phyloP scores from a whole-genome alignment of 2,113 vertebrate species.

The Nannospalax galili region DNA sequence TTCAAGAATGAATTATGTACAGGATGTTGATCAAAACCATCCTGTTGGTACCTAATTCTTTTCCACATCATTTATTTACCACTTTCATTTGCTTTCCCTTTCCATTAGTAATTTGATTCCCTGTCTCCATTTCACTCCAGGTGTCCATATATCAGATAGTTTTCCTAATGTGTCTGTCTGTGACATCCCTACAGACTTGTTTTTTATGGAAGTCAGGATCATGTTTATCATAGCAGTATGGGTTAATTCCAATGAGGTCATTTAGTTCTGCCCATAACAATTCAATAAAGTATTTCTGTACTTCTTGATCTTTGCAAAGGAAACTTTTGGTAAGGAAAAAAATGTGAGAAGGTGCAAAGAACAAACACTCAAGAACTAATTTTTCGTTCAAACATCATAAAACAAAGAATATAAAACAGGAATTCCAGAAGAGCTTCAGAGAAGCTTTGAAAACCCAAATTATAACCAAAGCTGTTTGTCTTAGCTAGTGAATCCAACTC shows the following conservation, averaged over 20 bases:
- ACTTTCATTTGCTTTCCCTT: background rate
- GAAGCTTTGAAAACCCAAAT: background rate
- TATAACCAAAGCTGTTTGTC: background rate
- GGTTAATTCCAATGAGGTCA: background rate
- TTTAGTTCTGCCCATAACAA: background rate
- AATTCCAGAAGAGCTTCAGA: background rate
- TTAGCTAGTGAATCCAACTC: background rate
- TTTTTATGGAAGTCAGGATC: background rate
- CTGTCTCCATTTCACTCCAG: background rate
- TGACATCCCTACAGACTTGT: background rate
- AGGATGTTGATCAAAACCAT: background rate
- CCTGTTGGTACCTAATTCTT: background rate
- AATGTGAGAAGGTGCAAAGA: background rate
- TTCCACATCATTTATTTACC: background rate
- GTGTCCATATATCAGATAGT: background rate
- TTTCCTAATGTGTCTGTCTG: background rate
- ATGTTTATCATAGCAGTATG: background rate
- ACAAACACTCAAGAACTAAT: slow-evolving; percentile 7
- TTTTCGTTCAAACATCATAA: slow-evolving; percentile 39
- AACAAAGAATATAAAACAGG: background rate
- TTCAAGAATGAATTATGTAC: background rate
- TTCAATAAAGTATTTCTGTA: background rate
- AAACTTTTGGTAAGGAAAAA: background rate
- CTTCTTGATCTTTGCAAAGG: background rate
- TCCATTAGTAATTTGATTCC: background rate